Evolutionary conservation across 1,140 invertebrate species (phyloP), one percentile per base, ranked within the genome.

Genomic region (Micrasema longulum): DNA sequence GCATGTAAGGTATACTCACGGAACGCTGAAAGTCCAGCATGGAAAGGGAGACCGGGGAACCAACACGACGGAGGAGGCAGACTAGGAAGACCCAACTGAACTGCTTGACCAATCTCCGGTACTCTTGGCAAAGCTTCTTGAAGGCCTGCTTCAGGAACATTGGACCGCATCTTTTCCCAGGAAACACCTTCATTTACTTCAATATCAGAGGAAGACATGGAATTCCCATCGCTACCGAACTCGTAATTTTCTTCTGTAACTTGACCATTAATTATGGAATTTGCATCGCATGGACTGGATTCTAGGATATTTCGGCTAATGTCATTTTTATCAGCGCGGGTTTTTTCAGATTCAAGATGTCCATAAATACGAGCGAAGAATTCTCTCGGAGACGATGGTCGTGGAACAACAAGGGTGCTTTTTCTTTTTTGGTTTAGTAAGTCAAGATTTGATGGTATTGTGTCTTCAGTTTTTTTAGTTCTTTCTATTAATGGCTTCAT

Each of bases 331-430:
- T 73, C 72, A n/a, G 65, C 47, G 16, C 45, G 38, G 14, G 64
- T 47, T 23, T 52, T 52, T 48, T 66, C 65, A 3, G 36, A 53
- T 53, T 91, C 90, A 1, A 90, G 79, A 66, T 90, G 85, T 0
- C 89, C 90, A 63, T 91, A 91, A 11, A 91, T 79, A 31, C 89
- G 81, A 6, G 88, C 88, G 74, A 91, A 91, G 79, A 91, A 91
- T 75, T 88, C 86, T 31, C 89, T 79, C 12, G 89, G 90, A 0
- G 89, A 89, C 2, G 89, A 91, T 10, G 89, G 89, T 22, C 86
- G 77, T 9, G 83, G 74, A 31, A 63, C 43, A 4, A 64, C 43
- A 3, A 64, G 2, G 11, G 60, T 47, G 23, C 22, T 64, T 64
- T 55, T 31, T 55, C 22, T 26, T 31, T 55, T 23, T 36, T 55